Conservation (phyloP, 2,113 vertebrate species). For the Todiramphus saurophagus region DNA sequence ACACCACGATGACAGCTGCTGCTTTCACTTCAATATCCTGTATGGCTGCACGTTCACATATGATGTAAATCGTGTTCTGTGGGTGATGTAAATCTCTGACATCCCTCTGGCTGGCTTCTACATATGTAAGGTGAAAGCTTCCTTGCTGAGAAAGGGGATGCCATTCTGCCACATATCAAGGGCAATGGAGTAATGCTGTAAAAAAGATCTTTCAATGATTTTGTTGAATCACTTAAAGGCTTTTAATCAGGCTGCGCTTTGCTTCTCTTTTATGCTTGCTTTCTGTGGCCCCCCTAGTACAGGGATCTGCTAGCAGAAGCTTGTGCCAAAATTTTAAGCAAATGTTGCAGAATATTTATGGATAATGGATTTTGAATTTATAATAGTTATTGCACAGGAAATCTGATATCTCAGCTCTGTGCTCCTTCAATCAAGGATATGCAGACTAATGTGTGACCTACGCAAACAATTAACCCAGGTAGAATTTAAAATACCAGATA, state of each 20-base stretch:
- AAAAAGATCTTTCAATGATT: background rate
- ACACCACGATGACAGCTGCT: background rate
- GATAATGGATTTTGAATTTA: constrained; percentile 58
- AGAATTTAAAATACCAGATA: background rate
- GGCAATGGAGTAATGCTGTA: background rate
- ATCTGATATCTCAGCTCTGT: constrained; percentile 61
- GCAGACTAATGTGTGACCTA: background rate
- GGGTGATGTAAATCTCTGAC: background rate
- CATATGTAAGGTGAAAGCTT: background rate
- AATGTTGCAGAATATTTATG: constrained; percentile 69
- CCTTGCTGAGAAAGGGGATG: rapidly evolving
- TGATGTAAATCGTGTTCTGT: background rate
- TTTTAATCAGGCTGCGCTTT: background rate
- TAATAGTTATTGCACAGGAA: constrained; percentile 67
- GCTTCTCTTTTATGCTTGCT: background rate
- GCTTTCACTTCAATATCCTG: background rate
- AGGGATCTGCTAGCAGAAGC: background rate
- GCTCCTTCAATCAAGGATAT: background rate
- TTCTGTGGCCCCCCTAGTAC: background rate
- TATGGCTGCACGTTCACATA: background rate
- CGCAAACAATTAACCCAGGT: background rate
- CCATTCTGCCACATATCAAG: background rate
- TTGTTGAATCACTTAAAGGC: background rate
- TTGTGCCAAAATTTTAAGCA: constrained; percentile 23
- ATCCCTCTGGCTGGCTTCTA: background rate